phyloP scores from a whole-genome alignment of 1,140 invertebrate species.

The Ladona fulva region DNA sequence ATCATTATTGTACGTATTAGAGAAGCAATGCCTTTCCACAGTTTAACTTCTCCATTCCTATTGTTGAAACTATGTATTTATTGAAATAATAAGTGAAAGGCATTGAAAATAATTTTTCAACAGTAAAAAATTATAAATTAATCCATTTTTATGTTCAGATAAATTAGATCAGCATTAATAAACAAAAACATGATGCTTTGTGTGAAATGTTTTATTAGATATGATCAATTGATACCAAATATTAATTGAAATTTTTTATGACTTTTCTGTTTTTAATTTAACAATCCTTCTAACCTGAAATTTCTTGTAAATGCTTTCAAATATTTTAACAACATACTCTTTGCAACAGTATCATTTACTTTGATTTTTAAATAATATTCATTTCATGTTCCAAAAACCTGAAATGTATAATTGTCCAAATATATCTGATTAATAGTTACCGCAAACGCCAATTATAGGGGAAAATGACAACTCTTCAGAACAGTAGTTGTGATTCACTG shows the following conservation, averaged over 20 bases:
- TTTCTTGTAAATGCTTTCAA: neutral
- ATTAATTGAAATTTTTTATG: neutral
- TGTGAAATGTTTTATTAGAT: neutral
- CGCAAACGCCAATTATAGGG: too few species aligned
- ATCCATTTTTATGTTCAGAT: too few species aligned
- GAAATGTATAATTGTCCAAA: neutral
- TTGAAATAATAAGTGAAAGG: too few species aligned
- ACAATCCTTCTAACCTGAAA: neutral
- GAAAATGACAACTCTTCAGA: too few species aligned
- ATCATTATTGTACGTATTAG: too few species aligned
- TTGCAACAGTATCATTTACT: neutral
- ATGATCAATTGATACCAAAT: neutral
- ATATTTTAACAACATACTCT: neutral
- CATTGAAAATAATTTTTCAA: too few species aligned
- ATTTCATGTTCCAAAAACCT: neutral
- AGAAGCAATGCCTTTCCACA: too few species aligned
- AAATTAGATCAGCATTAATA: neutral
- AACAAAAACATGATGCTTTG: neutral
- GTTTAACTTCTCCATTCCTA: too few species aligned
- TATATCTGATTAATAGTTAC: too few species aligned
- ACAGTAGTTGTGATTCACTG: too few species aligned
- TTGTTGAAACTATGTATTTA: too few species aligned
- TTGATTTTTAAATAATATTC: neutral
- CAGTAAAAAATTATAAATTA: too few species aligned
- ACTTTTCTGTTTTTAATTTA: neutral